Base-by-base conservation (phyloP, 1,140 invertebrate genomes). In the Pseudomyrmex gracilis region DNA sequence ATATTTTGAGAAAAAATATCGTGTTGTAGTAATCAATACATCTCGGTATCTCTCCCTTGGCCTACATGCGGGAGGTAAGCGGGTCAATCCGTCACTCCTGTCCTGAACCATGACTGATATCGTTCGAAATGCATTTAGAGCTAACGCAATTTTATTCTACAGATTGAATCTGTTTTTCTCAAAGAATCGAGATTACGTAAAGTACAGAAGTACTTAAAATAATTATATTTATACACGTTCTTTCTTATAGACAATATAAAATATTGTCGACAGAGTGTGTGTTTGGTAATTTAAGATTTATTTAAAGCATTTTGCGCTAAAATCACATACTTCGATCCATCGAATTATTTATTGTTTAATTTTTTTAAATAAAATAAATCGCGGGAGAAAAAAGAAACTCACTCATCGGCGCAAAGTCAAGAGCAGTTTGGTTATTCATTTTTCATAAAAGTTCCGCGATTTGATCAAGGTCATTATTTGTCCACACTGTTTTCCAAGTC, bases 381-480 rank as follows among this genome's bases (percentile, higher is more conserved):
- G 10, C 34, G 22, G 2, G 5, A 34, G 34, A 10, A 8, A 34
- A 22, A 22, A 71, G 53, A 70, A 80, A 71, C 47, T 64, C 22
- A 12, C 24, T 76, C 5, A 7, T 63, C 47, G 55, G 43, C 5
- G 7, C n/a, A 67, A 49, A 80, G 49, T 71, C 45, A 58, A 8
- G 13, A 17, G 53, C 73, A 51, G 73, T 20, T 22, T 22, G 34
- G 20, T 49, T 17, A 60, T 61, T 15, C 47, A 61, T 74, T 63
- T 45, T 24, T 82, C 70, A 74, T 63, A 47, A 45, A 70, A 82
- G 45, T 63, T 74, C 2, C 49, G 34, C 2, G 70, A 73, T 63
- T 73, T 63, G 77, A 47, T 47, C 84, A 87, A 87, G 64, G 71
- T 83, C 84, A 53, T 49, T 57, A 47, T 45, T 70, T 80, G 43